Evolutionary conservation across 2,113 vertebrate species (phyloP), one percentile per base, ranked within the genome.

Genomic region (Nipponia nippon): DNA sequence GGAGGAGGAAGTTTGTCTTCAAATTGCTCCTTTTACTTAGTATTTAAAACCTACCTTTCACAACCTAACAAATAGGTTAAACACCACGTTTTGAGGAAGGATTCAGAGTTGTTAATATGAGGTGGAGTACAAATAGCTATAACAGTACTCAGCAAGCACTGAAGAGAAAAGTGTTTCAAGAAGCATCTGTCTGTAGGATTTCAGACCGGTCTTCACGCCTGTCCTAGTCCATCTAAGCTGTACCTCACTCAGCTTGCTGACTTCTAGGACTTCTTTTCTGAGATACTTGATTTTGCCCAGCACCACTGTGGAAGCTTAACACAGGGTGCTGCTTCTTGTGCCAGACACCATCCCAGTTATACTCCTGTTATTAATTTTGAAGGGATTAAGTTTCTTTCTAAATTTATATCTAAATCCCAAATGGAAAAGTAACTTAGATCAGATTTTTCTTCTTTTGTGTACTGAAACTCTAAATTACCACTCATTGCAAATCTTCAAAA

Each of bases 271-370:
- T 69, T 63, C 15, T 77, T 90, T 81, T 59, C 53, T 15, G 13
- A 65, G 7, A 21, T 21, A 59, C 16, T 38, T 84, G 1, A 29
- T 65, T 90, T 79, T 86, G 17, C 22, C 0, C 4, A 62, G 5
- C 8, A 32, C 13, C 0, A 0, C 29, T 27, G 40, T 38, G 30
- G 66, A 85, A 71, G 21, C 13, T 76, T 66, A 40, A 40, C 4
- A 15, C 11, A 58, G 8, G 10, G 3, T 58, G 6, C 2, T 80
- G 12, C 7, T 49, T 79, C 49, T 59, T 49, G 8, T 25, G 29
- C 2, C 44, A 53, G n/a, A 49, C 9, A 34, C 12, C 9, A 46
- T 67, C 13, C 8, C 27, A 27, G 18, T 53, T 67, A 40, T 30
- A 34, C 3, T 61, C 4, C 9, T 55, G 7, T 17, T 47, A 67